Evolutionary conservation across 2,797 vertebrate genomes (phyloP).

Genomic region (Lepilemur ruficaudatus): DNA sequence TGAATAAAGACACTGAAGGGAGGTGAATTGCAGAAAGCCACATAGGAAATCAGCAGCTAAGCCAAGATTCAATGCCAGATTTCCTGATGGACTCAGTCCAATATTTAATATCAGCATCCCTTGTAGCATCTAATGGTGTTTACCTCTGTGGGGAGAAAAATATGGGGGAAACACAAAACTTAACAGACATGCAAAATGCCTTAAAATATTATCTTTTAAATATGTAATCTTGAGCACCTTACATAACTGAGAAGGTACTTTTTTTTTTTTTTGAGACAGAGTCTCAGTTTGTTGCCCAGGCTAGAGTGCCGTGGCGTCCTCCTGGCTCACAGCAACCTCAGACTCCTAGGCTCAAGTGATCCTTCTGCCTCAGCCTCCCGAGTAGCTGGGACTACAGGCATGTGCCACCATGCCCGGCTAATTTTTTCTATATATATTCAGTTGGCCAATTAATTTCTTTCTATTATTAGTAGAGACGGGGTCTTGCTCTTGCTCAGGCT

Average conservation of each 20-base stretch:
- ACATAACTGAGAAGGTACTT: conserved; percentile 1
- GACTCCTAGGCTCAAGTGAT: too few species aligned
- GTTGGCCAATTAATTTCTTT: too few species aligned
- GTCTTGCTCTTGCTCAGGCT: too few species aligned
- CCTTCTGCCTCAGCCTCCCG: too few species aligned
- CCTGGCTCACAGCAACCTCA: too few species aligned
- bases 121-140: conserved; percentile 12
- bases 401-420: too few species aligned
- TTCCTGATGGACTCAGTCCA: conserved; percentile 45
- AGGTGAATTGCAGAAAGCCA: conserved; percentile 18
- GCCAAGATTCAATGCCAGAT: conserved; percentile 10
- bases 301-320: too few species aligned
- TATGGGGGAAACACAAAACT: background rate
- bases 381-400: too few species aligned
- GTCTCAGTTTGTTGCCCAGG: too few species aligned
- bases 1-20: conserved; percentile 31
- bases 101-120: background rate
- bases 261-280: too few species aligned
- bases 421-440: too few species aligned
- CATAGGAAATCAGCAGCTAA: conserved; percentile 1
- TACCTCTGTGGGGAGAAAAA: background rate
- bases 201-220: background rate
- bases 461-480: too few species aligned
- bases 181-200: background rate
- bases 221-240: background rate